Percentiles rank a stretch among this genome's conserved stretches.
These are phyloP conservation scores for Pelusios castaneus DNA, from an alignment of 2,113 vertebrate genomes.

Conservation along the genomic window DNA sequence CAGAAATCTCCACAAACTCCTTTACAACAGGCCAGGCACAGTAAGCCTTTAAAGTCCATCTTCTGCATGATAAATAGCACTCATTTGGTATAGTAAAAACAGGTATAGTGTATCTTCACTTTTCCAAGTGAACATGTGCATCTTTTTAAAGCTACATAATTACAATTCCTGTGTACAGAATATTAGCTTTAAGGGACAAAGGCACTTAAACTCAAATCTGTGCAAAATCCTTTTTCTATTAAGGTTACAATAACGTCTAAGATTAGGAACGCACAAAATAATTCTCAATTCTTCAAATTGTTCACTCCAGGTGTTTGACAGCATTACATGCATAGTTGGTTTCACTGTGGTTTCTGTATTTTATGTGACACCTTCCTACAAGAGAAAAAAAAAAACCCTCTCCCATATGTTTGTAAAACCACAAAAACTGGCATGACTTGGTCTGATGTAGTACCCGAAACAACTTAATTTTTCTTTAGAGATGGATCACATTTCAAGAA, in stretches of 20 bases:
- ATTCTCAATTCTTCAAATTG: neutral
- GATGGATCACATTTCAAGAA: neutral
- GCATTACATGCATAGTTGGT: neutral
- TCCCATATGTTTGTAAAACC: neutral
- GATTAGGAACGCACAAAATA: neutral
- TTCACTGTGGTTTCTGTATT: neutral
- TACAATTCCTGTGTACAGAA: neutral
- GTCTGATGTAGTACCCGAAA: neutral
- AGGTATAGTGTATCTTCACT: neutral
- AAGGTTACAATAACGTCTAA: neutral
- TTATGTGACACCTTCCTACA: neutral
- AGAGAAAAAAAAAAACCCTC: neutral
- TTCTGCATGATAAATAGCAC: neutral
- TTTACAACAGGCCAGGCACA: conserved; percentile 94
- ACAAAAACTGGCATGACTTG: neutral
- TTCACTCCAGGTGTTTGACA: too few species aligned
- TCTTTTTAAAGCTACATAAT: neutral
- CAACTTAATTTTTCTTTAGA: neutral
- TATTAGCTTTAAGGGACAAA: neutral
- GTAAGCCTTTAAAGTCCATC: conserved; percentile 76
- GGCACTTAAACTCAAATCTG: neutral
- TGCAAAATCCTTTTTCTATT: neutral
- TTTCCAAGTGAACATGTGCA: neutral
- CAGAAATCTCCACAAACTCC: conserved; percentile 91
- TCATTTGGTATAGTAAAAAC: neutral